Conservation (phyloP, 1,140 invertebrate genomes). For the Oscheius sp. region DNA sequence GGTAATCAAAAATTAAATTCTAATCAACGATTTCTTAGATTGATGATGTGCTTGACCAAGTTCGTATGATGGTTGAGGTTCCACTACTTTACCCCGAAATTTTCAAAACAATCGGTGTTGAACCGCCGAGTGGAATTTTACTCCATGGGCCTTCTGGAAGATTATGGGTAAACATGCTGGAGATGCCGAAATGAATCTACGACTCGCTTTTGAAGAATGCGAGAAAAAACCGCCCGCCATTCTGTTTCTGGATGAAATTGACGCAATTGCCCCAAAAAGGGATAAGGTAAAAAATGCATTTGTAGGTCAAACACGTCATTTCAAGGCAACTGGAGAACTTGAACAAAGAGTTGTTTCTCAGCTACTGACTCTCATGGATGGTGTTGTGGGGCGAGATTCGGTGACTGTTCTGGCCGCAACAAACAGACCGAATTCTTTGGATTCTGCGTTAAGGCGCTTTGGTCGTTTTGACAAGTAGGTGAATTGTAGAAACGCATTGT, state of each 20-base stretch:
- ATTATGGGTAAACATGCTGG: constrained; percentile 99
- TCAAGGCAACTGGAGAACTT: constrained; percentile 94
- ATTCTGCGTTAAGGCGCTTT: constrained; percentile 90
- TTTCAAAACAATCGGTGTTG: too few relatives aligned
- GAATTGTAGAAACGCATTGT: constrained; percentile 58
- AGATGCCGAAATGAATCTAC: constrained; percentile 91
- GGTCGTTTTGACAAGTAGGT: constrained; percentile 97
- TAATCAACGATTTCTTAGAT: too few relatives aligned
- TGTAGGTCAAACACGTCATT: too few relatives aligned
- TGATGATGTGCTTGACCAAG: too few relatives aligned
- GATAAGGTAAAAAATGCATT: too few relatives aligned
- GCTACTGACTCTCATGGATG: constrained; percentile 95
- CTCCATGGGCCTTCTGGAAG: too few relatives aligned
- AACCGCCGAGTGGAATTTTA: too few relatives aligned
- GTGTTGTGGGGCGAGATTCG: constrained; percentile 94
- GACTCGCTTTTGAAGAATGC: constrained; percentile 97
- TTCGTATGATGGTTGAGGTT: too few relatives aligned
- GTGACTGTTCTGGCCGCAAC: constrained; percentile 99
- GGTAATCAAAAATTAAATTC: too few relatives aligned
- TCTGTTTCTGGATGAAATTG: constrained; percentile 98
- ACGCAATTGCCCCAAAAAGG: constrained; percentile 98
- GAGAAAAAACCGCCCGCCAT: constrained; percentile 98
- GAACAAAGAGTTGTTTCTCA: constrained; percentile 97
- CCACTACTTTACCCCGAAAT: too few relatives aligned
- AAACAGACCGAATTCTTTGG: constrained; percentile 96